Evolutionary conservation across 1,140 invertebrate species (phyloP).

Genomic region (Platyscapa corneri): DNA sequence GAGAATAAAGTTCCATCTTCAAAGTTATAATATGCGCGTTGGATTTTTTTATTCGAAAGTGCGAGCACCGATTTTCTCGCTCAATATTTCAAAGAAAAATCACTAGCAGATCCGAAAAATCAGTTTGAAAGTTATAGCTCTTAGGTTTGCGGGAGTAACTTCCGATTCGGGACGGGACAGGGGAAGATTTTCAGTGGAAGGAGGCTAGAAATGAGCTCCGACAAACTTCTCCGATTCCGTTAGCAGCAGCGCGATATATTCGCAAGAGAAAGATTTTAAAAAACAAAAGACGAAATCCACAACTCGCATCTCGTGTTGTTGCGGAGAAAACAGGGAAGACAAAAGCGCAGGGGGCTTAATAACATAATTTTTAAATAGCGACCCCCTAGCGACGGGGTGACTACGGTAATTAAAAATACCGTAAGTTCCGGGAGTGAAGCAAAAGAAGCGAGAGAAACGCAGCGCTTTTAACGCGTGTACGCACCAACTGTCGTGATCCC

Average conservation of each 20-base stretch:
- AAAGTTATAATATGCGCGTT: too few relatives aligned
- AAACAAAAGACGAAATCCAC: neutral
- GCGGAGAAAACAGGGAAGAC: too few relatives aligned
- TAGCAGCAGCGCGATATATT: neutral
- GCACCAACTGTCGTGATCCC: too few relatives aligned
- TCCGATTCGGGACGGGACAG: neutral
- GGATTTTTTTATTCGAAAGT: too few relatives aligned
- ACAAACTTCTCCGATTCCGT: constrained; percentile 10
- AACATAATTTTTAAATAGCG: too few relatives aligned
- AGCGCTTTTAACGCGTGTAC: too few relatives aligned
- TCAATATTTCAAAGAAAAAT: constrained; percentile 15
- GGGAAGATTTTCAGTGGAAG: constrained; percentile 31
- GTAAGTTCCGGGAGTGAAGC: too few relatives aligned
- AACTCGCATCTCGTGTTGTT: neutral
- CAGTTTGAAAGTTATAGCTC: neutral
- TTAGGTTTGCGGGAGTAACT: constrained; percentile 7
- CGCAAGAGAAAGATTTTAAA: neutral
- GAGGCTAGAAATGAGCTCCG: constrained; percentile 21
- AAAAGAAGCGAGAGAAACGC: too few relatives aligned
- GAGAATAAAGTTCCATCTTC: too few relatives aligned
- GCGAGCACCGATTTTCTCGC: neutral
- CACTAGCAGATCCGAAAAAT: neutral
- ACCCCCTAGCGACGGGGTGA: neutral
- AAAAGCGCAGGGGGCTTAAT: too few relatives aligned
- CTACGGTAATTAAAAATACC: neutral